phyloP scores from a whole-genome alignment of 2,113 vertebrate species.

The Vireo altiloquus region DNA sequence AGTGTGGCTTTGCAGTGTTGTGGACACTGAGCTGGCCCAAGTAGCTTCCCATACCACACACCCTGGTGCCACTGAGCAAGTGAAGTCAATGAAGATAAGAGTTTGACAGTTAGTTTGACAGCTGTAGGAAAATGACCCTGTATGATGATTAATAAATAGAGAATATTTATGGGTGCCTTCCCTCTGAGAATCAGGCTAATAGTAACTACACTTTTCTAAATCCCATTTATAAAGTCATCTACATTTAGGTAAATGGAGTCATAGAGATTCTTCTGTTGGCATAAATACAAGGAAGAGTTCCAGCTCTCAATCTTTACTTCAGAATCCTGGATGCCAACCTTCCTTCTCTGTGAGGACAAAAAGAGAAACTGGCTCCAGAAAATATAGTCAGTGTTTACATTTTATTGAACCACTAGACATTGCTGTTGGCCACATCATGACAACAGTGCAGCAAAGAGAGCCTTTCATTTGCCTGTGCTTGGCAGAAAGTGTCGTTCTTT shows the following conservation, averaged over 20 bases:
- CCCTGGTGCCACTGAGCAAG: background rate
- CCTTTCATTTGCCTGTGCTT: constrained; percentile 21
- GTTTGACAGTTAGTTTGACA: background rate
- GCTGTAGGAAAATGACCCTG: background rate
- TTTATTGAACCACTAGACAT: constrained; percentile 37
- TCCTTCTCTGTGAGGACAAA: background rate
- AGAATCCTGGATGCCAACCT: background rate
- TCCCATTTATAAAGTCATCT: background rate
- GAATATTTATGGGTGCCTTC: background rate
- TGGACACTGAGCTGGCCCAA: background rate
- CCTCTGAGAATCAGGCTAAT: background rate
- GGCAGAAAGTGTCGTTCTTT: constrained; percentile 34
- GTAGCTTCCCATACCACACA: background rate
- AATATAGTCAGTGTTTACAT: constrained; percentile 24
- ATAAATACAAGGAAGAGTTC: background rate
- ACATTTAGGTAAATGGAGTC: background rate
- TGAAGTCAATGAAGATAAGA: background rate
- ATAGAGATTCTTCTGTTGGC: background rate
- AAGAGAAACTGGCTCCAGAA: background rate
- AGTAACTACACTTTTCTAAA: background rate
- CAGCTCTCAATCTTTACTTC: background rate
- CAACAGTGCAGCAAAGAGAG: constrained; percentile 20
- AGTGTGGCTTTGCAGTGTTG: background rate
- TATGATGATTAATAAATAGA: background rate
- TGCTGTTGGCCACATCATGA: constrained; percentile 27